Evolutionary conservation across 2,113 vertebrate genomes (phyloP).

Genomic region (Ploceus nigricollis): DNA sequence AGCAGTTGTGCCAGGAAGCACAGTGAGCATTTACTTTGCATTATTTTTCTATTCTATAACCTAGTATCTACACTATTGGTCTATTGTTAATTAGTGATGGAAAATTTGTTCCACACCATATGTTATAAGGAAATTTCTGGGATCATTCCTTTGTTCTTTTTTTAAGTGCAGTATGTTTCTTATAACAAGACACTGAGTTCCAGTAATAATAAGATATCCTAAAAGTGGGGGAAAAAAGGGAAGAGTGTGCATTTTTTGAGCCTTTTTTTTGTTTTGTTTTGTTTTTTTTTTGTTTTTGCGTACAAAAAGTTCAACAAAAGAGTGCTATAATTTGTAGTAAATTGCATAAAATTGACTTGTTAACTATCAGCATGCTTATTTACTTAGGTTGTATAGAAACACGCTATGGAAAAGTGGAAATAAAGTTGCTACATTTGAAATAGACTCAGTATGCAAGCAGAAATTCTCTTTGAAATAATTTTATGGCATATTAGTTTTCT

Average conservation of each 20-base stretch:
- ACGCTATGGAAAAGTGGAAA: background rate
- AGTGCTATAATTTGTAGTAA: background rate
- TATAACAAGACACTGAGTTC: background rate
- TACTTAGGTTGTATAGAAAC: background rate
- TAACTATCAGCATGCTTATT: background rate
- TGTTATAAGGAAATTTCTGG: background rate
- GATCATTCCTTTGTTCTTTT: background rate
- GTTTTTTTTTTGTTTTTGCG: background rate
- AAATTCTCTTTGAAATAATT: background rate
- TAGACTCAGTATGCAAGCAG: background rate
- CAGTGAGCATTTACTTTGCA: background rate
- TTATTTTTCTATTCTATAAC: background rate
- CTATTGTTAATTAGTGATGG: background rate
- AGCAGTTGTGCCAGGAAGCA: background rate
- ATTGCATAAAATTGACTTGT: background rate
- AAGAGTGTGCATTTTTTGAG: background rate
- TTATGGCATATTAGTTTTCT: background rate
- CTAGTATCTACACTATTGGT: background rate
- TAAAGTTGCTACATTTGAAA: background rate
- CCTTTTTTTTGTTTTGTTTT: background rate
- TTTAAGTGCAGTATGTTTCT: background rate
- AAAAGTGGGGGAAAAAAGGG: background rate
- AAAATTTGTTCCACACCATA: background rate
- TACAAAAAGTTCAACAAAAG: background rate
- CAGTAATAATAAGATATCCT: background rate